phyloP scores from a whole-genome alignment of 2,113 vertebrate genomes.

The Tychaedon coryphoeus region DNA sequence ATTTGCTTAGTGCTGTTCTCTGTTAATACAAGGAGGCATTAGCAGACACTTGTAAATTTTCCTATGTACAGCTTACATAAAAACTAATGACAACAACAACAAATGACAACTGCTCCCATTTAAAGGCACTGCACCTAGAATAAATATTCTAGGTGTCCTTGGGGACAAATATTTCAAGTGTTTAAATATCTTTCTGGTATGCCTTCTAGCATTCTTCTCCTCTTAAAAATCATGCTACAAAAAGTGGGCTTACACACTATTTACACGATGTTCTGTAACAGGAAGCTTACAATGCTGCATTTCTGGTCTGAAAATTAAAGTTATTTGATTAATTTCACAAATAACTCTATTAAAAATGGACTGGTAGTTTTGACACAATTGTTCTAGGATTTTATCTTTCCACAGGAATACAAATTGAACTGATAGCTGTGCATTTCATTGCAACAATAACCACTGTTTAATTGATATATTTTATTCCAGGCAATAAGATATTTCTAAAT shows the following conservation, averaged over 20 bases:
- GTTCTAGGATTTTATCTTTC: not conserved
- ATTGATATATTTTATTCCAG: not conserved
- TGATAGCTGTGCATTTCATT: not conserved
- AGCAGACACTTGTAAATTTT: conserved; percentile 68
- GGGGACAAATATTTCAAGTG: conserved; percentile 21
- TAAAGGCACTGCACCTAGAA: conserved; percentile 59
- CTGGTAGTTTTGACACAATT: not conserved
- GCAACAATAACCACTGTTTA: not conserved
- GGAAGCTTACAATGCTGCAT: not conserved
- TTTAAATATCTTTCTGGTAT: not conserved
- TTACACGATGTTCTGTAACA: not conserved
- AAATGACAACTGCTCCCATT: not conserved
- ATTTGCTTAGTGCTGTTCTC: conserved; percentile 52
- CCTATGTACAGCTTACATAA: conserved; percentile 51
- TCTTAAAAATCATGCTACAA: not conserved
- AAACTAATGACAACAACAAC: conserved; percentile 58
- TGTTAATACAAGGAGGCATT: conserved; percentile 64
- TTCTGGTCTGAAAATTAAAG: not conserved
- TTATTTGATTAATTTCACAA: not conserved
- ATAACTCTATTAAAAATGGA: not conserved
- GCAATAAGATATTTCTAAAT: not conserved
- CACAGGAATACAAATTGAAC: not conserved
- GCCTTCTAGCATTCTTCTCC: not conserved
- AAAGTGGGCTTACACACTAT: not conserved
- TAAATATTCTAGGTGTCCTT: conserved; percentile 51